These are phyloP conservation scores for Thunnus maccoyii DNA, from an alignment of 2,113 vertebrate species.

Conservation along the genomic window DNA sequence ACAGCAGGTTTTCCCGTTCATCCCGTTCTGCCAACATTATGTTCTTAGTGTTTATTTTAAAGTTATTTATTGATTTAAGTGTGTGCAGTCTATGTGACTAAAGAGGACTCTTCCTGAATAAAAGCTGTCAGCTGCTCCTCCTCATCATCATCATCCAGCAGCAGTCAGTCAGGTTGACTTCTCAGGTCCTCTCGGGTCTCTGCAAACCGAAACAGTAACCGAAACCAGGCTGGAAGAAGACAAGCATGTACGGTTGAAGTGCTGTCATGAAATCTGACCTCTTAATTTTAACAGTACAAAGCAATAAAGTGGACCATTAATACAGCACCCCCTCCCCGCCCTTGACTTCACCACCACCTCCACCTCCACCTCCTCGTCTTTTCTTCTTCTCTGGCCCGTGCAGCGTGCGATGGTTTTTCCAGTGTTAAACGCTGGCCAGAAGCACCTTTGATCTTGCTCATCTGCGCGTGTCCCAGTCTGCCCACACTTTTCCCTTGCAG, in stretches of 20 bases:
- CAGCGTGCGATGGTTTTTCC: slow-evolving; percentile 77
- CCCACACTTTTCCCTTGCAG: slow-evolving; percentile 72
- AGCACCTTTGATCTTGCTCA: slow-evolving; percentile 76
- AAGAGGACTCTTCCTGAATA: not conserved
- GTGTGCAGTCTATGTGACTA: not conserved
- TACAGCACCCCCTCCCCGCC: slow-evolving; percentile 39
- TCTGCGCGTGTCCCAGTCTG: slow-evolving; percentile 74
- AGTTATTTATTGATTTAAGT: not conserved
- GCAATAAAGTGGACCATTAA: slow-evolving; percentile 72
- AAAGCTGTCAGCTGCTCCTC: slow-evolving; percentile 11
- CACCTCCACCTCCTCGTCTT: slow-evolving; percentile 33
- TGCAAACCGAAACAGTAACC: slow-evolving; percentile 10
- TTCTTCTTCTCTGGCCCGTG: slow-evolving; percentile 52
- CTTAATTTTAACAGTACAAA: slow-evolving; percentile 65
- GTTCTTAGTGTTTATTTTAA: too few relatives aligned
- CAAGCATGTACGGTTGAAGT: slow-evolving; percentile 30
- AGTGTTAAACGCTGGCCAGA: slow-evolving; percentile 65
- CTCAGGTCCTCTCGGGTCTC: not conserved
- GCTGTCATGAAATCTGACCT: slow-evolving; percentile 73
- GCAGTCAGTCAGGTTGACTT: not conserved
- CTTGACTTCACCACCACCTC: slow-evolving; percentile 19
- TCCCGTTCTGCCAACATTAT: not conserved
- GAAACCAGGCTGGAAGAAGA: slow-evolving; percentile 16
- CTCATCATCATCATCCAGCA: slow-evolving; percentile 2
- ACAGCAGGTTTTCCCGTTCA: not conserved